Conservation (phyloP, 37 sponge, comb jelly and placozoan genomes). For the Haliclona indistincta region DNA sequence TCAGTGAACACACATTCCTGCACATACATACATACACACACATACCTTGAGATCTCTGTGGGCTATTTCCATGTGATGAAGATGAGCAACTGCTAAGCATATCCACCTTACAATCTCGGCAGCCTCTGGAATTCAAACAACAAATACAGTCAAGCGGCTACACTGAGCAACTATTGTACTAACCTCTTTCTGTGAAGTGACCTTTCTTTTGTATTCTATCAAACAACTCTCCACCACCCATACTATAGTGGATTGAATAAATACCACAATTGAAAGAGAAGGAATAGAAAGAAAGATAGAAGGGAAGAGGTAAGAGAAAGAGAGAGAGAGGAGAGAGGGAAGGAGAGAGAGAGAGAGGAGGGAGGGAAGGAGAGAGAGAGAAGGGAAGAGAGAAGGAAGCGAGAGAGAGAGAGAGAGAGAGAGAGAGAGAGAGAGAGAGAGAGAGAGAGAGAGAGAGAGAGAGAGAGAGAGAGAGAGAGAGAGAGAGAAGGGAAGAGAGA, state of each 20-base stretch:
- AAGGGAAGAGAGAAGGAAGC: no score
- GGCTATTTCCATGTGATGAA: slow-evolving; percentile 88
- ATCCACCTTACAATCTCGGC: slow-evolving; percentile 82
- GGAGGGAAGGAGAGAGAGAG: no score
- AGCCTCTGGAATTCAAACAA: slow-evolving; percentile 61
- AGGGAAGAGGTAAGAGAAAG: no score
- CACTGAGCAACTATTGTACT: neutral
- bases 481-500: slow-evolving; percentile 16
- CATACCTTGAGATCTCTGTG: slow-evolving; percentile 94
- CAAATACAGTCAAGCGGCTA: neutral
- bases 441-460: slow-evolving; percentile 38
- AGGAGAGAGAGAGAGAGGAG: no score
- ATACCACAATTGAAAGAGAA: neutral
- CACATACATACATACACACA: neutral
- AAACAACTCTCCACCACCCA: slow-evolving; percentile 99
- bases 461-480: slow-evolving; percentile 6
- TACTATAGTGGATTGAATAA: slow-evolving; percentile 47
- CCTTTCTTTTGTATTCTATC: slow-evolving; percentile 91
- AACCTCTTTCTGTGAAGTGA: slow-evolving; percentile 93
- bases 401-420: slow-evolving; percentile 38
- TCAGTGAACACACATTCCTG: no score
- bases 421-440: slow-evolving; percentile 33
- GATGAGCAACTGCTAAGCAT: slow-evolving; percentile 79
- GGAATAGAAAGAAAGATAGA: no score
- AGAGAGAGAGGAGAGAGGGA: no score